Conservation (phyloP, 2,113 vertebrate species). For the Arothron firmamentum region DNA sequence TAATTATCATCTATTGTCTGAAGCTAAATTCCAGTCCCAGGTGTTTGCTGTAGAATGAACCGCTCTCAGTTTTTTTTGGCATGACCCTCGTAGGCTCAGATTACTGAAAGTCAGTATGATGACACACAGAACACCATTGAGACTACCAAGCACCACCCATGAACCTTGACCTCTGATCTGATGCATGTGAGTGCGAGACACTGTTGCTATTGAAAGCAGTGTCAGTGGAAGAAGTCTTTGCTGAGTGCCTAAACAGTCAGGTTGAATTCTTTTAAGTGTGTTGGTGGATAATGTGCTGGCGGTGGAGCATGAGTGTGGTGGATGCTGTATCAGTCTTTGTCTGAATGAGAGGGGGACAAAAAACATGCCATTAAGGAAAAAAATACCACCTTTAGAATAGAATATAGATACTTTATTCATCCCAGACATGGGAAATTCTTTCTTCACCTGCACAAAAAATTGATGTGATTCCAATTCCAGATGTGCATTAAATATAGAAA, state of each 20-base stretch:
- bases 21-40: slow-evolving; percentile 7
- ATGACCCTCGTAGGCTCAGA: slow-evolving; percentile 40
- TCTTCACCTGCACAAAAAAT: slow-evolving; percentile 29
- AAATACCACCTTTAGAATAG: slow-evolving; percentile 14
- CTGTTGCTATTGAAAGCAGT: slow-evolving; percentile 37
- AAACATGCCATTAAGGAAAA: slow-evolving; percentile 10
- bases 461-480: slow-evolving; percentile 26
- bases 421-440: too few species aligned
- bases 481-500: slow-evolving; percentile 21
- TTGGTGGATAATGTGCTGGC: slow-evolving; percentile 32
- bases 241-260: slow-evolving; percentile 24
- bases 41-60: slow-evolving; percentile 9
- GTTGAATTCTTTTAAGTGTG: slow-evolving; percentile 17
- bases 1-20: slow-evolving; percentile 11
- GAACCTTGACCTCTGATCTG: slow-evolving; percentile 67
- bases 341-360: slow-evolving; percentile 14
- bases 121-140: slow-evolving; percentile 72
- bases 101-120: slow-evolving; percentile 55
- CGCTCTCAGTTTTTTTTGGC: slow-evolving; percentile 12
- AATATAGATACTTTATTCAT: too few species aligned
- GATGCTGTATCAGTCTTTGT: slow-evolving; percentile 59
- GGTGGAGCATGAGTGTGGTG: slow-evolving; percentile 48
- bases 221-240: slow-evolving; percentile 26
- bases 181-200: slow-evolving; percentile 67
- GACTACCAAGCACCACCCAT: slow-evolving; percentile 49